Conservation (phyloP, 2,888 invertebrate genomes). For the Lysandra bellargus region DNA sequence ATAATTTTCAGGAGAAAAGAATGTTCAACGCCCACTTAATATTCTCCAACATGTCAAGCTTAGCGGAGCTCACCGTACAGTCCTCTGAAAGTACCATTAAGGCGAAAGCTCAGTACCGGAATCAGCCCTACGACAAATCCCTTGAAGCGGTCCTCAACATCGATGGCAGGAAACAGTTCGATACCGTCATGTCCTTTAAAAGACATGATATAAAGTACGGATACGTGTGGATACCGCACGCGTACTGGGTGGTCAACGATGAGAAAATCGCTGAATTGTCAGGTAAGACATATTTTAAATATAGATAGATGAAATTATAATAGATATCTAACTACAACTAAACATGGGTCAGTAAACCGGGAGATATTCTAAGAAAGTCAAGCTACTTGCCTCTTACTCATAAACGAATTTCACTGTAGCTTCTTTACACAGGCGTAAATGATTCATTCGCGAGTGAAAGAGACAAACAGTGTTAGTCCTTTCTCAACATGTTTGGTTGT, state of each 20-base stretch:
- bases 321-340: too few relatives aligned
- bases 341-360: too few relatives aligned
- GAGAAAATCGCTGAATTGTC: constrained; percentile 85
- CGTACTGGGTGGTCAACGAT: constrained; percentile 86
- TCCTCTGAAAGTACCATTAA: constrained; percentile 84
- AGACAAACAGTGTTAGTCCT: too few relatives aligned
- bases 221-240: constrained; percentile 84
- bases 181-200: constrained; percentile 82
- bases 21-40: constrained; percentile 69
- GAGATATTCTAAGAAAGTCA: too few relatives aligned
- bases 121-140: constrained; percentile 84
- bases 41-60: constrained; percentile 64
- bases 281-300: constrained; percentile 66
- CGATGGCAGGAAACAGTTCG: constrained; percentile 86
- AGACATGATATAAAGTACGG: constrained; percentile 83
- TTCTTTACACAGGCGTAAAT: too few relatives aligned
- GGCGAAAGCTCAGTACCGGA: constrained; percentile 86
- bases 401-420: too few relatives aligned
- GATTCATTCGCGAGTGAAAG: too few relatives aligned
- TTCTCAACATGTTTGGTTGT: too few relatives aligned
- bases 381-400: too few relatives aligned
- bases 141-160: constrained; percentile 86
- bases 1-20: constrained; percentile 64
- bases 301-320: neutral
- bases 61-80: constrained; percentile 81